Conservation (phyloP, 2,113 vertebrate species). For the Microcebus tavaratra region DNA sequence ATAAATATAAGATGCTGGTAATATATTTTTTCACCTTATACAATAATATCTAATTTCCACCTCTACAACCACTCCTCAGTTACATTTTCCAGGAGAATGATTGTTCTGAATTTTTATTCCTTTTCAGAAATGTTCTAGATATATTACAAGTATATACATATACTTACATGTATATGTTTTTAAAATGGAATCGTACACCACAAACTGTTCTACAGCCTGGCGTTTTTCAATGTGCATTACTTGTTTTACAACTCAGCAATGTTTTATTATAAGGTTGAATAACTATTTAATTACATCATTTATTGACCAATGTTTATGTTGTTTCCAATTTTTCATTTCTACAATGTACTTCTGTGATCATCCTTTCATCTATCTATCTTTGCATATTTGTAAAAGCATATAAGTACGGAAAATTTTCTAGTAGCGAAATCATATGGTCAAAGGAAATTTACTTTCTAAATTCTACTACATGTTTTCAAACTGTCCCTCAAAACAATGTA, state of each 20-base stretch:
- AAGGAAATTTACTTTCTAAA: background rate
- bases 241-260: background rate
- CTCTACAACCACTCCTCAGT: background rate
- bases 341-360: background rate
- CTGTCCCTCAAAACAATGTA: background rate
- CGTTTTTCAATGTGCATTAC: background rate
- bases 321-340: slow-evolving; percentile 4
- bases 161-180: background rate
- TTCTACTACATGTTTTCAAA: background rate
- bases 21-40: background rate
- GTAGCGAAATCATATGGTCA: background rate
- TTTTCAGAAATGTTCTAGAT: background rate
- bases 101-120: background rate
- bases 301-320: background rate
- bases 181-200: background rate
- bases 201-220: background rate
- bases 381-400: background rate
- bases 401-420: background rate
- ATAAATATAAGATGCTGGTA: background rate
- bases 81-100: background rate
- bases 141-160: background rate
- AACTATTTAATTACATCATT: background rate
- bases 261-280: background rate
- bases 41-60: background rate
- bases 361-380: background rate